Evolutionary conservation across 2,113 vertebrate species (phyloP).

Genomic region (Oreocharis arfaki): DNA sequence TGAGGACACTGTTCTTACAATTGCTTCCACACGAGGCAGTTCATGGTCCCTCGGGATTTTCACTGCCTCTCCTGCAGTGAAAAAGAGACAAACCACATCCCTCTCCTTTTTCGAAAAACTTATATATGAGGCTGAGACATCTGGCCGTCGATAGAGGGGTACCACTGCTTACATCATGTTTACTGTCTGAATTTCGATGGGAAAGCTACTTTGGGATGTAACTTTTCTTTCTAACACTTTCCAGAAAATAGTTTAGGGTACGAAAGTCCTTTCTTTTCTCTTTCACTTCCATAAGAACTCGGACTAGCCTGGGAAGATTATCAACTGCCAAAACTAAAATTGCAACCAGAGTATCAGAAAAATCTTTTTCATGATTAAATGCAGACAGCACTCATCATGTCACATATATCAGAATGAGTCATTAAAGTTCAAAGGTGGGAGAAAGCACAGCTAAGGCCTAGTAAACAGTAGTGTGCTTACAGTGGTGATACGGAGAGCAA

Average conservation of each 20-base stretch:
- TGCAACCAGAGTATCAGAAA: background rate
- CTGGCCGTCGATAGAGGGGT: background rate
- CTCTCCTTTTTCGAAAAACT: background rate
- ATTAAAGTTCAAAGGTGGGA: conserved; percentile 16
- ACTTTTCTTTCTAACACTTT: background rate
- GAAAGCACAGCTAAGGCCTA: background rate
- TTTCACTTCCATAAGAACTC: background rate
- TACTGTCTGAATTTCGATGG: background rate
- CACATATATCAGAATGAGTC: background rate
- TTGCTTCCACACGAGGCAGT: background rate
- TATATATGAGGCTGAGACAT: background rate
- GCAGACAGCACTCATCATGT: background rate
- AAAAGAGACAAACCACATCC: background rate
- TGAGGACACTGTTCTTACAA: background rate
- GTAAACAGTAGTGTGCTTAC: background rate
- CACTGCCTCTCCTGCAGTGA: background rate
- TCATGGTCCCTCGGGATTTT: background rate
- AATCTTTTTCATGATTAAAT: background rate
- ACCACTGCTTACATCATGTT: background rate
- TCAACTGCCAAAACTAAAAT: background rate
- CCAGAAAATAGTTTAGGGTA: background rate
- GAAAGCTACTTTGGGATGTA: background rate
- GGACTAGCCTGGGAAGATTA: background rate
- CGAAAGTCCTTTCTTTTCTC: background rate
- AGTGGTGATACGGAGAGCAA: background rate